phyloP scores from a whole-genome alignment of 1,140 invertebrate genomes.

The Nebria ingens region DNA sequence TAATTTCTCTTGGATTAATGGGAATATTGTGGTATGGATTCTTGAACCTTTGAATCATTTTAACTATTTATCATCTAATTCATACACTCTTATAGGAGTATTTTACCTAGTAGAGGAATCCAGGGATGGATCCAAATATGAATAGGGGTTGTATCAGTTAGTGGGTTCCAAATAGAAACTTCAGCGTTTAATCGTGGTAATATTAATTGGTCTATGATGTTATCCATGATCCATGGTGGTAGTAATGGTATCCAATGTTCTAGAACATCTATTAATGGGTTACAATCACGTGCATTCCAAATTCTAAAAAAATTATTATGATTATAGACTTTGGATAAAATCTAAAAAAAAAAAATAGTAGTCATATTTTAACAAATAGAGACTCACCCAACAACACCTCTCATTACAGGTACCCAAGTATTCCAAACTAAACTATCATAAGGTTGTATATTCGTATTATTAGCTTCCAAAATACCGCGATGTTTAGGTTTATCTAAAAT shows the following conservation, averaged over 20 bases:
- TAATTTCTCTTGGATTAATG: constrained; percentile 86
- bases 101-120: constrained; percentile 63
- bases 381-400: constrained; percentile 54
- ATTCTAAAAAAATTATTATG: constrained; percentile 24
- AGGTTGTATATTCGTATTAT: constrained; percentile 52
- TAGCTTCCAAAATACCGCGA: constrained; percentile 33
- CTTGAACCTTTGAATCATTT: constrained; percentile 37
- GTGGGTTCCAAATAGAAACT: constrained; percentile 88
- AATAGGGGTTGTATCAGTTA: constrained; percentile 86
- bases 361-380: background rate
- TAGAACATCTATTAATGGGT: constrained; percentile 66
- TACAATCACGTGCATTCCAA: constrained; percentile 67
- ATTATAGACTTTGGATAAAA: no score
- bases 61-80: constrained; percentile 14
- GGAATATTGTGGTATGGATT: constrained; percentile 74
- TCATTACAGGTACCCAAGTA: constrained; percentile 74
- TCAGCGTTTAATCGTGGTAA: constrained; percentile 67
- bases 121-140: constrained; percentile 97
- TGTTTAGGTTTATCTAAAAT: constrained; percentile 43
- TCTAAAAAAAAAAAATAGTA: no score
- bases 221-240: constrained; percentile 73
- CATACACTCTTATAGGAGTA: background rate
- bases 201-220: constrained; percentile 72
- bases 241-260: constrained; percentile 71
- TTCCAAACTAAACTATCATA: constrained; percentile 82